A percentile compares a stretch with the other conserved stretches of the same genome.
phyloP scores from a whole-genome alignment of 35 echinoderm and acorn worm species.

The Lytechinus variegatus region DNA sequence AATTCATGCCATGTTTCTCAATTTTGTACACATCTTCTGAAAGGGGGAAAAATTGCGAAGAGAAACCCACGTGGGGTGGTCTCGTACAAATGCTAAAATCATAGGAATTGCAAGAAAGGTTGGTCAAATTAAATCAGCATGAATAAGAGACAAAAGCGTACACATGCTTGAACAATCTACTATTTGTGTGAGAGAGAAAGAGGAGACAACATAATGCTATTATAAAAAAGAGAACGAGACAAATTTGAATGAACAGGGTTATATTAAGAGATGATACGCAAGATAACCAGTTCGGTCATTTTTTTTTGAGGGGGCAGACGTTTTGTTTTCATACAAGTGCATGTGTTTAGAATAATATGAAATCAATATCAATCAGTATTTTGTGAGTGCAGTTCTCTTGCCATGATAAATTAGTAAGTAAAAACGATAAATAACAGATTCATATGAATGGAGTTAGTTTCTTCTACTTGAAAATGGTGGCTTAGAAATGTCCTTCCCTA shows the following conservation, averaged over 20 bases:
- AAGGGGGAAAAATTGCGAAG: not conserved
- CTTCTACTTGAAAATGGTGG: constrained; percentile 45
- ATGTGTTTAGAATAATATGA: constrained; percentile 14
- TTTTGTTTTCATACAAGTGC: constrained; percentile 30
- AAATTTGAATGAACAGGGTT: not conserved
- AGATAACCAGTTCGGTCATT: not conserved
- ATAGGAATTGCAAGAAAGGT: constrained; percentile 42
- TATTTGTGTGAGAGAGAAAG: constrained; percentile 26
- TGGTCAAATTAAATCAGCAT: constrained; percentile 35
- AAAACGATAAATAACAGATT: constrained; percentile 22
- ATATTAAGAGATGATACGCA: not conserved
- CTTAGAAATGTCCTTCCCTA: not conserved
- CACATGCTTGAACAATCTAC: constrained; percentile 44
- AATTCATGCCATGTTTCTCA: constrained; percentile 16
- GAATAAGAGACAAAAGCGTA: constrained; percentile 40
- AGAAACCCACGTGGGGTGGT: not conserved
- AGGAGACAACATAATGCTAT: not conserved
- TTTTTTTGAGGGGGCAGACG: not conserved
- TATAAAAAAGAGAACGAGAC: constrained; percentile 6
- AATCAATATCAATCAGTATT: constrained; percentile 10
- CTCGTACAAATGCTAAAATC: constrained; percentile 21
- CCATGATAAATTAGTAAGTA: constrained; percentile 51
- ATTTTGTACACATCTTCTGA: not conserved
- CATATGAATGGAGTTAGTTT: constrained; percentile 49
- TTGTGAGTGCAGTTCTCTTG: constrained; percentile 49